phyloP scores from a whole-genome alignment of 2,113 vertebrate genomes.

The Riparia riparia region DNA sequence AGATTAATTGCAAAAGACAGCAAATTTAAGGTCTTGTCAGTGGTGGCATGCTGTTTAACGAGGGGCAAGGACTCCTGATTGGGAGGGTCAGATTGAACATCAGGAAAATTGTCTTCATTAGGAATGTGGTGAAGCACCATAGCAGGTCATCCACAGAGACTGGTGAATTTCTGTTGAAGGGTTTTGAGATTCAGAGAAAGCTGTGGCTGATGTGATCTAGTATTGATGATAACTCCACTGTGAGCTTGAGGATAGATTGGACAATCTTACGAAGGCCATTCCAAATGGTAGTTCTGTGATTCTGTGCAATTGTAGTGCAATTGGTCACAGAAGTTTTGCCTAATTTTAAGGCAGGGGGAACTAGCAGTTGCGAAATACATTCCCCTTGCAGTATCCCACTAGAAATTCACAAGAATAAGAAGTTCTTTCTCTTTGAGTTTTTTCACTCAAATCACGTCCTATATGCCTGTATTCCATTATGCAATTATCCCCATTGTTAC shows the following conservation, averaged over 20 bases:
- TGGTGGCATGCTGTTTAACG: background rate
- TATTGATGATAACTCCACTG: background rate
- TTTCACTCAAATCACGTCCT: background rate
- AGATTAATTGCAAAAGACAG: background rate
- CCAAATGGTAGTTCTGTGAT: background rate
- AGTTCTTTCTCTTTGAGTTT: background rate
- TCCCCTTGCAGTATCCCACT: background rate
- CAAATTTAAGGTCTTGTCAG: background rate
- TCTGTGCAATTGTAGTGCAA: background rate
- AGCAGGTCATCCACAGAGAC: background rate
- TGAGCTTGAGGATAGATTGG: background rate
- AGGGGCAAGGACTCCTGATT: background rate
- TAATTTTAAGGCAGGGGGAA: background rate
- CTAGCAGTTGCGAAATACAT: background rate
- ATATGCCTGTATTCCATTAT: background rate
- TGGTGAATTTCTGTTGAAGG: background rate
- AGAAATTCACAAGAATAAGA: background rate
- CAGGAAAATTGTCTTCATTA: background rate
- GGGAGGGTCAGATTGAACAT: background rate
- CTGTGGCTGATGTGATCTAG: background rate
- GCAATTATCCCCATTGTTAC: background rate
- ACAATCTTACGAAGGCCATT: background rate
- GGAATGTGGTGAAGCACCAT: background rate
- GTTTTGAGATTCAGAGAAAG: background rate
- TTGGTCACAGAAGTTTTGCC: background rate